Percentiles rank a stretch among this genome's conserved stretches.
Evolutionary conservation across 2,888 invertebrate genomes (phyloP).

Genomic region (Cosmia pyralina): DNA sequence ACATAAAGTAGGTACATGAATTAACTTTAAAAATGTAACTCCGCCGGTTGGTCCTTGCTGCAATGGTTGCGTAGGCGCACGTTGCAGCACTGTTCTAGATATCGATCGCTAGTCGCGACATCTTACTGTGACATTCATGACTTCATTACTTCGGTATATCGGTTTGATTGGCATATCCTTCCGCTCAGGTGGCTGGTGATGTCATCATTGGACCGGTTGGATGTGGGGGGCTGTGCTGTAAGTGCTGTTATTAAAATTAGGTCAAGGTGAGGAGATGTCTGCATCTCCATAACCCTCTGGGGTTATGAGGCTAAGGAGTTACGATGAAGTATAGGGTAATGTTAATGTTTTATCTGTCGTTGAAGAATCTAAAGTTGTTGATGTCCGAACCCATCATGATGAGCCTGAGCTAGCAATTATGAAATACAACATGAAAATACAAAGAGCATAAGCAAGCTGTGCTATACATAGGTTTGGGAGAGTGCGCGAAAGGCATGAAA

Average conservation of each 20-base stretch:
- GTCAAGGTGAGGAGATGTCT: constrained; percentile 41
- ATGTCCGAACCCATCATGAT: not conserved
- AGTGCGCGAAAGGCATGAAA: constrained; percentile 7
- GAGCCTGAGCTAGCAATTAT: not conserved
- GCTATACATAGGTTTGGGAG: not conserved
- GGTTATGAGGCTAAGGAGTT: not conserved
- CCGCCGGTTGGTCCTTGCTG: constrained; percentile 59
- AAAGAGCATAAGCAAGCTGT: not conserved
- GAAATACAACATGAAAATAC: constrained; percentile 1
- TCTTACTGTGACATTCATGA: constrained; percentile 65
- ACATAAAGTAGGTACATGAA: constrained; percentile 40
- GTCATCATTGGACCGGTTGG: constrained; percentile 34
- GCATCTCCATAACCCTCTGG: no score
- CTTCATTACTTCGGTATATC: constrained; percentile 53
- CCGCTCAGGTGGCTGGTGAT: constrained; percentile 55
- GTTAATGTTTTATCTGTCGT: not conserved
- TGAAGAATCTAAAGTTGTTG: not conserved
- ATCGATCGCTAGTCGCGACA: constrained; percentile 69
- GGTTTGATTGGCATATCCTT: constrained; percentile 61
- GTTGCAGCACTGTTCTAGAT: constrained; percentile 69
- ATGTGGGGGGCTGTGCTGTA: constrained; percentile 6
- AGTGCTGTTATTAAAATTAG: constrained; percentile 19
- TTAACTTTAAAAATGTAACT: constrained; percentile 56
- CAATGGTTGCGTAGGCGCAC: constrained; percentile 67
- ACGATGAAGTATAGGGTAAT: not conserved